phyloP scores from a whole-genome alignment of 2,797 vertebrate species.

The Leontopithecus rosalia region DNA sequence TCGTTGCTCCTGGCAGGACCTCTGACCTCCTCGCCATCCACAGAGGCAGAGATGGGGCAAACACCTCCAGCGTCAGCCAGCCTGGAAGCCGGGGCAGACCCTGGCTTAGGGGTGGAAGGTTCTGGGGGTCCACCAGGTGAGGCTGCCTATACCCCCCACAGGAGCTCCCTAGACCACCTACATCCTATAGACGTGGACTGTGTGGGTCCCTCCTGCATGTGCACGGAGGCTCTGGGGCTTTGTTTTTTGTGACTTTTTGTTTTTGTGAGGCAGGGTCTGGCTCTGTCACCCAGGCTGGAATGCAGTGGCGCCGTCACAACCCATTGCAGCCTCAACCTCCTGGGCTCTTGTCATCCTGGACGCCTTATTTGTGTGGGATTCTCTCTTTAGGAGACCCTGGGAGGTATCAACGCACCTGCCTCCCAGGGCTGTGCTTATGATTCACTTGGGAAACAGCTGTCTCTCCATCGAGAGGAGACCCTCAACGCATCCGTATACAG shows the following conservation, averaged over 20 bases:
- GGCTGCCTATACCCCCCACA: neutral
- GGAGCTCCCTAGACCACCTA: too few relatives aligned
- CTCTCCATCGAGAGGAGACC: neutral
- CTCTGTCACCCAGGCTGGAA: neutral
- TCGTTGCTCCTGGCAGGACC: neutral
- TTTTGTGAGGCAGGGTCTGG: neutral
- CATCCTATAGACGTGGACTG: neutral
- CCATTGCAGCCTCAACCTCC: neutral
- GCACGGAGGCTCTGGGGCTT: neutral
- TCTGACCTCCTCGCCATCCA: neutral
- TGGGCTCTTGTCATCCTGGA: neutral
- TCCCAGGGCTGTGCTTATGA: rapidly evolving
- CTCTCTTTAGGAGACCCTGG: rapidly evolving
- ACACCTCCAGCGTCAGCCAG: neutral
- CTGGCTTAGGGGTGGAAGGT: neutral
- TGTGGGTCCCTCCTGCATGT: neutral
- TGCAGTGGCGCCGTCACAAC: neutral
- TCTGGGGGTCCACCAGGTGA: neutral
- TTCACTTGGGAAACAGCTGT: rapidly evolving
- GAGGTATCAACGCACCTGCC: neutral
- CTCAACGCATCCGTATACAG: rapidly evolving
- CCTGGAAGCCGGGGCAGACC: neutral
- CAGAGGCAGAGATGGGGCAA: neutral
- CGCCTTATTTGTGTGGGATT: neutral
- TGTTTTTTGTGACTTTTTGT: neutral